phyloP scores from a whole-genome alignment of 2,888 invertebrate genomes.

The Pterobdella sp. region DNA sequence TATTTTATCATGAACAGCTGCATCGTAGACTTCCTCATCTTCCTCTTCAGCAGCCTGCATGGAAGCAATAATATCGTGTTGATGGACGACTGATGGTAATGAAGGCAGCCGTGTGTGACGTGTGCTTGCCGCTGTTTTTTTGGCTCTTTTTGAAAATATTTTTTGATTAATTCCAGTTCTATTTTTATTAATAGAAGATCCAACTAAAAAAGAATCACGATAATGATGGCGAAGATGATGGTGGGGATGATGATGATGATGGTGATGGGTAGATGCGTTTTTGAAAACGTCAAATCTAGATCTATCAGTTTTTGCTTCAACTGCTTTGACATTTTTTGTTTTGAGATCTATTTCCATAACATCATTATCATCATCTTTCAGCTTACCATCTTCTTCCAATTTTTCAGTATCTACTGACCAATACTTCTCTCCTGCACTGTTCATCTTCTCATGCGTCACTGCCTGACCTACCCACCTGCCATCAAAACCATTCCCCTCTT shows the following conservation, averaged over 20 bases:
- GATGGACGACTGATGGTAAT: constrained; percentile 5
- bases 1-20: neutral
- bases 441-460: constrained; percentile 3
- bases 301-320: neutral
- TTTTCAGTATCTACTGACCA: no score
- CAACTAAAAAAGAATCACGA: neutral
- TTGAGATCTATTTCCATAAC: neutral
- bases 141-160: neutral
- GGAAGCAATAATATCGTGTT: neutral
- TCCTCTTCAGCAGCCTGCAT: neutral
- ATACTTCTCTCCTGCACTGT: neutral
- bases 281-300: neutral
- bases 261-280: neutral
- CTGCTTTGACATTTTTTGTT: neutral
- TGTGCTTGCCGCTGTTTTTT: neutral
- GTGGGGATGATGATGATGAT: constrained; percentile 15
- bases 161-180: neutral
- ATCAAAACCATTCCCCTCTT: constrained; percentile 3
- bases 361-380: no score
- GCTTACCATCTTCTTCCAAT: no score
- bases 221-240: neutral
- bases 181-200: neutral
- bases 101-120: neutral
- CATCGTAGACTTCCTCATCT: neutral
- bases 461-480: neutral